Evolutionary conservation across 2,888 invertebrate genomes (phyloP).

Genomic region (Synanthedon andrenaeformis): DNA sequence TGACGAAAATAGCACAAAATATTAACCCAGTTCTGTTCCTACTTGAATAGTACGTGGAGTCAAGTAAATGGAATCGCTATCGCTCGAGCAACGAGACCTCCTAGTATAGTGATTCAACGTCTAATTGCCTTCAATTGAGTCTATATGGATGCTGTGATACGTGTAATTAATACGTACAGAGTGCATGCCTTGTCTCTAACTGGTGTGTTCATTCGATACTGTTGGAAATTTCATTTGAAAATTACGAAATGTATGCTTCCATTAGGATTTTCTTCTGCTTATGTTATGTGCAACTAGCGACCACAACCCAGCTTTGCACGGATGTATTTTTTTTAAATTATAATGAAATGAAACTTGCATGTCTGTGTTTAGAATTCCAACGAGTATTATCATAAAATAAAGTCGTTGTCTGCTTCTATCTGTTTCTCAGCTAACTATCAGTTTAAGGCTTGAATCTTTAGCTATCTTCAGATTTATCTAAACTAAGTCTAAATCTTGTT

Average conservation of each 20-base stretch:
- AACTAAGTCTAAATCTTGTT: no score
- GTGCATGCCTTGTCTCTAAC: conserved; percentile 2
- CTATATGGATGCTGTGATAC: conserved; percentile 29
- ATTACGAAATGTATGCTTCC: background rate
- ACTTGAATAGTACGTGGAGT: background rate
- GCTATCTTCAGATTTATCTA: no score
- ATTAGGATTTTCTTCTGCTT: background rate
- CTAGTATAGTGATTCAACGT: conserved; percentile 19
- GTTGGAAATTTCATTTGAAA: background rate
- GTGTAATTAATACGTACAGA: conserved; percentile 34
- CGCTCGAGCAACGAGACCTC: conserved; percentile 5
- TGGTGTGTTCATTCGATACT: background rate
- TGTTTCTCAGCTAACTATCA: no score
- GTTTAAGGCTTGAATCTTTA: no score
- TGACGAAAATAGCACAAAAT: background rate
- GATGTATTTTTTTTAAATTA: no score
- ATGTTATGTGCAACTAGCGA: no score
- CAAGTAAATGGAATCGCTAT: background rate
- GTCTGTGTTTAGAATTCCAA: no score
- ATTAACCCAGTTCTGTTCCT: background rate
- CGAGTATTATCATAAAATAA: no score
- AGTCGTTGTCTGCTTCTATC: no score
- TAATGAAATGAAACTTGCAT: no score
- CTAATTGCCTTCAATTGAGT: conserved; percentile 44
- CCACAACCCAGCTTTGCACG: no score